Evolutionary conservation across 2,113 vertebrate species (phyloP), one percentile per base, ranked within the genome.

Genomic region (Pollimyrus isidori): DNA sequence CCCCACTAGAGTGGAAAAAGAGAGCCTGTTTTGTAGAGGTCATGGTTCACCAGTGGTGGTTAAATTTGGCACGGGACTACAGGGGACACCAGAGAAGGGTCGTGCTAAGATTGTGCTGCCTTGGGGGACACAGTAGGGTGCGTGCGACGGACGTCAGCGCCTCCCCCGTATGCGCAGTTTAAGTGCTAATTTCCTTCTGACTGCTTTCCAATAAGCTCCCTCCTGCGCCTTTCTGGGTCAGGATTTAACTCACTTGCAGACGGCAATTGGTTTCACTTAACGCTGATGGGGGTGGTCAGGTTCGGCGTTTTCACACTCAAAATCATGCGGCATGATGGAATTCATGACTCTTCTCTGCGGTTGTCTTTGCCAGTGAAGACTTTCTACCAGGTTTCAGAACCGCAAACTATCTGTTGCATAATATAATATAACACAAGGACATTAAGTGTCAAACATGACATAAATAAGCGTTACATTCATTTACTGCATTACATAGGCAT

Each of bases 1-100:
- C 83, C 83, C 35, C 13, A 21, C 46, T 30, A 4, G 35, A 49
- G 42, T 13, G 23, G 13, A 15, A 80, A n/a, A 56, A 42, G 35
- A 80, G 30, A 80, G 4, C 73, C 62, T 26, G 35, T 89, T 39
- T 88, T 17, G 46, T 86, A 52, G 42, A 42, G 48, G 49, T 90
- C 52, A 73, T 35, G 89, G 88, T 39, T 87, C 50, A 30, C 56
- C 30, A 15, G 17, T 49, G 45, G 11, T 48, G 62, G 83, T 46
- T 86, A 76, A 87, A 80, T 90, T 87, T 90, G 56, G 53, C 69
- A 80, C 19, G 11, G 26, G 53, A 58, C 52, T 62, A 65, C 11
- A 87, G 65, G 80, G 56, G 30, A 30, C 45, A 84, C 49, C 35
- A 30, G 49, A 83, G 49, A 82, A 21, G 88, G 5, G 1, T 11